Conservation (phyloP, 2,113 vertebrate genomes). For the rat (Rattus norvegicus) region GRCr8 NC_086027.1:88976501-88977000, state of each 20-base stretch:
- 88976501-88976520: neutral
- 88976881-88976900: neutral
- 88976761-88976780: too few species aligned
- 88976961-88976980: neutral
- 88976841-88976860: too few species aligned
- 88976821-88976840: neutral
- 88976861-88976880: neutral
- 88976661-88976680: neutral
- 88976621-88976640: neutral
- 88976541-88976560: neutral
- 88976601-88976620: neutral
- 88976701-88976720: neutral
- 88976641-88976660: too few species aligned
- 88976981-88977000: neutral
- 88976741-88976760: neutral
- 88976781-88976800: neutral
- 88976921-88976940: neutral
- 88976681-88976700: neutral
- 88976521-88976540: neutral
- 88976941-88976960: neutral
- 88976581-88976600: neutral
- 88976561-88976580: neutral
- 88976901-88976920: rapidly evolving
- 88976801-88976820: neutral
- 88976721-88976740: neutral